Conservation (phyloP, 92 coral and sea anemone genomes). For the Porites evermanni region DNA sequence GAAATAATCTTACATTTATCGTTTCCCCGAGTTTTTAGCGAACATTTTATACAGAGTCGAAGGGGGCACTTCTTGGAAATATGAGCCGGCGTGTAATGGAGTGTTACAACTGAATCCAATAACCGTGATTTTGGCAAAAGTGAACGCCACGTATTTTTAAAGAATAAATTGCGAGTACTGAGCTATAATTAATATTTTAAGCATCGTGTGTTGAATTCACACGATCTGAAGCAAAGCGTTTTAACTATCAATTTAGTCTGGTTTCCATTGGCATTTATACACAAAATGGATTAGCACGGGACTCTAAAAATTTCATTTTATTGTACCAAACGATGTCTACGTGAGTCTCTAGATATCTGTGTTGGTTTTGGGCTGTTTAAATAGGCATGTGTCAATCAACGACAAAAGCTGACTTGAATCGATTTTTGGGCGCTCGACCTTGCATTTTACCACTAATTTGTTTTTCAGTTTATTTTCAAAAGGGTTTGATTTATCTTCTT, state of each 20-base stretch:
- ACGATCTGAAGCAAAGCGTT: background rate
- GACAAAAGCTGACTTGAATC: background rate
- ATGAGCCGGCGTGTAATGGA: background rate
- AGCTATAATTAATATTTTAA: background rate
- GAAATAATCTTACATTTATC: background rate
- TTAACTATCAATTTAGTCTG: background rate
- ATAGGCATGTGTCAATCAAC: constrained; percentile 31
- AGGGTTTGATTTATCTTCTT: constrained; percentile 11
- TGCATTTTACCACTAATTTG: constrained; percentile 13
- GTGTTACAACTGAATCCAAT: background rate
- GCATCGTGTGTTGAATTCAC: background rate
- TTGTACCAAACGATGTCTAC: background rate
- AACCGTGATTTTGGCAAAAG: background rate
- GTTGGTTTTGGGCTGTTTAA: constrained; percentile 23
- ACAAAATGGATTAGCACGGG: background rate
- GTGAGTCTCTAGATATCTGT: constrained; percentile 28
- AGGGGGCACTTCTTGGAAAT: background rate
- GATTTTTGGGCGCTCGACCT: background rate
- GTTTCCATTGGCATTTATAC: background rate
- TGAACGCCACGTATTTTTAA: background rate
- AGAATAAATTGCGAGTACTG: background rate
- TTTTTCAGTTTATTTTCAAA: constrained; percentile 16
- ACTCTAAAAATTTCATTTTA: background rate
- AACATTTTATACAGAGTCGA: too few relatives aligned
- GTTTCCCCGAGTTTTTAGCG: background rate